Percentiles rank a stretch among this genome's conserved stretches.
phyloP scores from a whole-genome alignment of 30 jellyfish, hydroid and myxozoan species.

The Haliclystus octoradiatus region DNA sequence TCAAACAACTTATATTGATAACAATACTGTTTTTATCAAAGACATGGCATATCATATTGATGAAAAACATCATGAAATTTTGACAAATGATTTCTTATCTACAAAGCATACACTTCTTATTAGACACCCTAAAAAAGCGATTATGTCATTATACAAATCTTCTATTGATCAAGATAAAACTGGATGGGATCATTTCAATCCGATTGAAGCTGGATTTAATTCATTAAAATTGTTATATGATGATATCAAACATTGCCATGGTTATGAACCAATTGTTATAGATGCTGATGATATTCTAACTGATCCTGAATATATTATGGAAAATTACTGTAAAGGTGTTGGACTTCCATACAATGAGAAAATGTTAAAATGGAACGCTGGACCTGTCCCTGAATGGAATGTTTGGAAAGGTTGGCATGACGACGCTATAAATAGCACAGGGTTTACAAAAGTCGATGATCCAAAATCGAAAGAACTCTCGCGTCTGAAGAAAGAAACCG shows the following conservation, averaged over 20 bases:
- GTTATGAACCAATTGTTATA: constrained; percentile 53
- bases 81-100: constrained; percentile 22
- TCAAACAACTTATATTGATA: constrained; percentile 52
- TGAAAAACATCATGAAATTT: constrained; percentile 36
- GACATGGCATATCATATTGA: constrained; percentile 72
- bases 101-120: constrained; percentile 75
- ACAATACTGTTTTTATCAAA: constrained; percentile 64
- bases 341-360: constrained; percentile 58
- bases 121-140: constrained; percentile 70
- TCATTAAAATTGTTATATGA: constrained; percentile 38
- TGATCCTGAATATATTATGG: constrained; percentile 75
- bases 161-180: constrained; percentile 61
- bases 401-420: constrained; percentile 98
- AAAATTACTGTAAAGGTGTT: constrained; percentile 59
- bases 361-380: constrained; percentile 90
- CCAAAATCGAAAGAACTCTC: neutral
- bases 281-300: constrained; percentile 87
- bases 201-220: constrained; percentile 57
- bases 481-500: constrained; percentile 3
- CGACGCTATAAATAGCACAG: constrained; percentile 75
- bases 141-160: constrained; percentile 71
- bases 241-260: constrained; percentile 20
- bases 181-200: constrained; percentile 83
- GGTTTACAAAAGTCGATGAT: constrained; percentile 25
- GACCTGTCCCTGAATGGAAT: constrained; percentile 85